Evolutionary conservation across 2,797 vertebrate species (phyloP), one percentile per base, ranked within the genome.

Genomic region (Yasuhikotakia modesta): DNA sequence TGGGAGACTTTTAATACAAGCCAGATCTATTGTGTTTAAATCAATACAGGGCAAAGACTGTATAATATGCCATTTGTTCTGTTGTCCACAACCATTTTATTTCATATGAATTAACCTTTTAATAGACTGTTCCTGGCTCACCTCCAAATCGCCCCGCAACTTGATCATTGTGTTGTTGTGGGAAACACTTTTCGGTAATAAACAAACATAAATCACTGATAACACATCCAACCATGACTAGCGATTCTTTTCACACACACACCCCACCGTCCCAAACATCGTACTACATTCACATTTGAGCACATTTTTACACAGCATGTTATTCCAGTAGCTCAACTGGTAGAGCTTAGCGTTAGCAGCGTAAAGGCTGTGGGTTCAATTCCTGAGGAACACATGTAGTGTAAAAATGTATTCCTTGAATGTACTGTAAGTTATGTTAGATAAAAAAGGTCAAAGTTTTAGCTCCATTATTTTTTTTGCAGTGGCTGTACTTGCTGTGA

Each of bases 61-160:
- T 35, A 66, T 27, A 68, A 73, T 78, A 61, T 73, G 45, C 65
- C 48, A 78, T 71, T 78, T 71, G 58, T 68, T 73, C 43, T 72
- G 52, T 67, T 72, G 74, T 68, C 50, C 70, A 61, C 45, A 17
- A 73, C 30, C 55, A 45, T 53, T 78, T 71, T 71, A 64, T 78
- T 71, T 32, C 22, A 78, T 21, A 43, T 70, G 22, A 71, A 70
- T 78, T 71, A 12, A 64, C 48, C 21, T 78, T 78, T 78, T 71
- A 55, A 78, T 78, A 55, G 76, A 78, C 48, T 71, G 0, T 10
- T 43, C 32, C 50, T 55, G 68, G 76, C 67, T 70, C 17, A 60
- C 43, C 13, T 5, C 67, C 58, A 64, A 46, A 53, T 46, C 8
- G 21, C 22, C 68, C 67, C 30, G 52, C 5, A 57, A 32, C 58